Evolutionary conservation across 2,888 invertebrate species (phyloP).

Genomic region (Pharmacophagus antenor): DNA sequence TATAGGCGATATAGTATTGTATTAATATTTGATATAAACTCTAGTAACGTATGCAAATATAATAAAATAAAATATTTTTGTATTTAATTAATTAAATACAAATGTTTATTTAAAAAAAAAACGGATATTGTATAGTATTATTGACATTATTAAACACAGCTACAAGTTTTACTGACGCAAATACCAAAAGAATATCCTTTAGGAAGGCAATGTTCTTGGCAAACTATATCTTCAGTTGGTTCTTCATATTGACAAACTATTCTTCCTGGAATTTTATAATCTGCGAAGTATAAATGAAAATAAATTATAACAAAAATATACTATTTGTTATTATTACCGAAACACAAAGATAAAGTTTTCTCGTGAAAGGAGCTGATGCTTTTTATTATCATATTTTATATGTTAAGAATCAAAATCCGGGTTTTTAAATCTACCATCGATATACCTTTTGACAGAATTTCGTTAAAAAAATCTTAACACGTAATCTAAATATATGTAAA

Average conservation of each 20-base stretch:
- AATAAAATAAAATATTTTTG: neutral
- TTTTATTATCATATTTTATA: neutral
- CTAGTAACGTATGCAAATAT: neutral
- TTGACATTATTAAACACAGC: constrained; percentile 54
- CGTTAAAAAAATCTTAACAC: too few species aligned
- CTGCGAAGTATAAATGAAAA: constrained; percentile 35
- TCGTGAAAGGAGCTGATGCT: neutral
- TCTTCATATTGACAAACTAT: constrained; percentile 55
- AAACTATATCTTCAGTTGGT: constrained; percentile 53
- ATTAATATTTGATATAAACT: neutral
- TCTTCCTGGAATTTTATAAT: constrained; percentile 40
- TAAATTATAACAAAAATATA: neutral
- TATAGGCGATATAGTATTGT: neutral
- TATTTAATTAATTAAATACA: neutral
- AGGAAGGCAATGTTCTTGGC: constrained; percentile 62
- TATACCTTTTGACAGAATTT: too few species aligned
- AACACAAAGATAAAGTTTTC: neutral
- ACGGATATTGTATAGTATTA: neutral
- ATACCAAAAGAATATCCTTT: constrained; percentile 70
- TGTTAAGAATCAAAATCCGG: neutral
- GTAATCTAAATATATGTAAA: too few species aligned
- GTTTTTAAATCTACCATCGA: too few species aligned
- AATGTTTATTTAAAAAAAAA: neutral
- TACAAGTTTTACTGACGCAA: constrained; percentile 61
- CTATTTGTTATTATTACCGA: neutral